phyloP scores from a whole-genome alignment of 1,140 invertebrate species.

The Drosophila ambigua region DNA sequence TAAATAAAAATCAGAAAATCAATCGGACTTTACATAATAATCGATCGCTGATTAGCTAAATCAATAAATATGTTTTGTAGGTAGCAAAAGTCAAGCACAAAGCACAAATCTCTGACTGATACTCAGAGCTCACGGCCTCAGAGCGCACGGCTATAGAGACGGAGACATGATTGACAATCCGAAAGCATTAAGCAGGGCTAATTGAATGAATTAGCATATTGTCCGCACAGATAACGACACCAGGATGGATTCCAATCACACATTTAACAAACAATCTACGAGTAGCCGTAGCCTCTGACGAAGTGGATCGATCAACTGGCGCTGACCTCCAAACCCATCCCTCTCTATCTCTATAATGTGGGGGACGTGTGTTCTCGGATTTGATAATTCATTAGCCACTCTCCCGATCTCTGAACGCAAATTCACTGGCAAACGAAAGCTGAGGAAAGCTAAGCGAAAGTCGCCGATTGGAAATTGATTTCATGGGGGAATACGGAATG shows the following conservation, averaged over 20 bases:
- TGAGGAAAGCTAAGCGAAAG: conserved; percentile 33
- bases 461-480: conserved; percentile 54
- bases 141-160: not conserved
- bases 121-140: not conserved
- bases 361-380: conserved; percentile 35
- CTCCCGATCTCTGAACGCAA: not conserved
- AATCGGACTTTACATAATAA: conserved; percentile 76
- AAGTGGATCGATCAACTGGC: conserved; percentile 32
- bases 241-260: conserved; percentile 36
- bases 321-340: conserved; percentile 33
- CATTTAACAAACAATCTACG: conserved; percentile 17
- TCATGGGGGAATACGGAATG: conserved; percentile 42
- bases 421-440: not conserved
- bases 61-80: conserved; percentile 77
- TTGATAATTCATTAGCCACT: conserved; percentile 53
- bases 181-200: conserved; percentile 60
- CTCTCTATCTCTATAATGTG: not conserved
- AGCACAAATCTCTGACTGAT: conserved; percentile 8
- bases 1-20: conserved; percentile 52
- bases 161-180: conserved; percentile 34
- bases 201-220: conserved; percentile 78
- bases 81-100: conserved; percentile 73
- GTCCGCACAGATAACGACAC: conserved; percentile 42
- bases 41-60: conserved; percentile 78
- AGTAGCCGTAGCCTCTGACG: too few relatives aligned